Base-by-base conservation (phyloP, 2,797 vertebrate species). In the Acanthornis magna region DNA sequence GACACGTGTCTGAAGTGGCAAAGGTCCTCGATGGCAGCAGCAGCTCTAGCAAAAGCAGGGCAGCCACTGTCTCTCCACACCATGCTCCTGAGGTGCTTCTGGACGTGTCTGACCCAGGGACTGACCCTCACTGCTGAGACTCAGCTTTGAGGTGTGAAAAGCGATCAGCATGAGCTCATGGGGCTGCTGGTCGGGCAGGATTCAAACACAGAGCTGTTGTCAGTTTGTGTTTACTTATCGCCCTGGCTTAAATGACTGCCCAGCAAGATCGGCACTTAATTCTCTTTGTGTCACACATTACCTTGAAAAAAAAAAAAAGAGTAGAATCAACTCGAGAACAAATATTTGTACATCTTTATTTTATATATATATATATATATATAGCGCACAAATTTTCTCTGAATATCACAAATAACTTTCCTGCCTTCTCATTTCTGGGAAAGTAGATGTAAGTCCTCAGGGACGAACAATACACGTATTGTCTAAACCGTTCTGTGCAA, bases 341-440 rank as follows among this genome's bases (percentile, higher is more conserved):
- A 89, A 72, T 6, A 42, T 82, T 87, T 74, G 38, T 77, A 58
- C 36, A 68, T 63, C 38, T 76, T 95, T 77, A 48, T 74, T 93
- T 10, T 40, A 40, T 40, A 40, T 40, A 40, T 40, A 40, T 40
- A 42, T 42, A 42, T 45, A 47, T 79, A 71, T 79, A 63, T n/a
- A 77, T 90, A 82, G 53, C 74, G 82, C 60, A 82, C 11, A 20
- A 30, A 76, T 95, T 76, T 71, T 43, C 65, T 70, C 54, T 54
- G 51, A 90, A 77, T 76, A 91, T 68, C 61, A 74, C 77, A 43
- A 76, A 85, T 90, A 94, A 94, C 60, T 72, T 90, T 87, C 43
- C 42, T 82, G 53, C 34, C 17, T 75, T 93, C 71, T 88, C 27
- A 84, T 81, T 91, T 85, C 58, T 85, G 62, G 73, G 87, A 91